phyloP scores from a whole-genome alignment of 2,888 invertebrate species.

The Ptilodon capucinus region DNA sequence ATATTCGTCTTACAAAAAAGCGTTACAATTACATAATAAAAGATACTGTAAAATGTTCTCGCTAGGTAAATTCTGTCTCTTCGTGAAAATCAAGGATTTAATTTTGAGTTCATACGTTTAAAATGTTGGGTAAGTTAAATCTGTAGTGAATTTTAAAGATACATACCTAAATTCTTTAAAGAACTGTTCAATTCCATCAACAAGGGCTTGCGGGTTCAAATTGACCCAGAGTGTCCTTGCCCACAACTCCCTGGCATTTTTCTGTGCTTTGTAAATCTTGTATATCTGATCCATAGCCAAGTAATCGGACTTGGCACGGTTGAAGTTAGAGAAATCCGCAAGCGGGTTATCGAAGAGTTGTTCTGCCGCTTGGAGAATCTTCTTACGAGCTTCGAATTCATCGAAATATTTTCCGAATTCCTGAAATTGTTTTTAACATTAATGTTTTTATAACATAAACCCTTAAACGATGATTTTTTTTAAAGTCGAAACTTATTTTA shows the following conservation, averaged over 20 bases:
- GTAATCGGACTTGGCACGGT: conserved; percentile 84
- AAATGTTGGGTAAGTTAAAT: no score
- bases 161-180: conserved; percentile 88
- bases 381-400: conserved; percentile 85
- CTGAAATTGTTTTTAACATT: no score
- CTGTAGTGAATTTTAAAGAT: no score
- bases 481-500: no score
- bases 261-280: conserved; percentile 90
- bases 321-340: conserved; percentile 90
- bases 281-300: conserved; percentile 87
- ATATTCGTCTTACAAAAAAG: neutral
- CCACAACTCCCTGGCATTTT: conserved; percentile 90
- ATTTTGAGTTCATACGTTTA: no score
- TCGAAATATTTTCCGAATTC: conserved; percentile 86
- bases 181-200: conserved; percentile 94
- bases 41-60: no score
- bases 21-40: neutral
- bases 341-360: conserved; percentile 93
- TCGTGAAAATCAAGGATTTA: no score
- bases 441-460: no score
- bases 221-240: conserved; percentile 94
- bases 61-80: no score
- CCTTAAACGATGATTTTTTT: no score
- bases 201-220: conserved; percentile 91
- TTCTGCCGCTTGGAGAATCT: conserved; percentile 85